phyloP scores from a whole-genome alignment of 2,888 invertebrate species.

The Phlogophora meticulosa region DNA sequence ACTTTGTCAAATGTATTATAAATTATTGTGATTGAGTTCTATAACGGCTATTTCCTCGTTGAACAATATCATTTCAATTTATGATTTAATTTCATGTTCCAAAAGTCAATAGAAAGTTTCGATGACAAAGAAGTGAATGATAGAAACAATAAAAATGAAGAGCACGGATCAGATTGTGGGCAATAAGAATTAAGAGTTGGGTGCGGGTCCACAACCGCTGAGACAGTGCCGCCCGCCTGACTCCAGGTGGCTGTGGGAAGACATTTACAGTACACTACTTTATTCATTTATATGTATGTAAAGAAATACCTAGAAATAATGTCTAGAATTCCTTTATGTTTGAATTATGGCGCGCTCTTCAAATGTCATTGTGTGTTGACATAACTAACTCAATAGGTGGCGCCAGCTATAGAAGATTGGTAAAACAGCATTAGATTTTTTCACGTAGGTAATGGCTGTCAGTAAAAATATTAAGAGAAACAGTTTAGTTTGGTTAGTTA shows the following conservation, averaged over 20 bases:
- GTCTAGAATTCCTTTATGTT: no score
- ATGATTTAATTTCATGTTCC: conserved; percentile 20
- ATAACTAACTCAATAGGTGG: no score
- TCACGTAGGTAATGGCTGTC: no score
- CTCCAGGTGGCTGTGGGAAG: conserved; percentile 67
- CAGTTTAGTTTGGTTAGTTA: no score
- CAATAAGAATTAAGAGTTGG: conserved; percentile 66
- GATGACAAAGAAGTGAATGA: conserved; percentile 49
- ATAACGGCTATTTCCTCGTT: conserved; percentile 5
- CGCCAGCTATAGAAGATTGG: no score
- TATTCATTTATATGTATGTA: background rate
- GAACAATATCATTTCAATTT: conserved; percentile 4
- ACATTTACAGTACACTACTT: conserved; percentile 63
- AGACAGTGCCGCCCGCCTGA: conserved; percentile 63
- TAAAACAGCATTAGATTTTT: no score
- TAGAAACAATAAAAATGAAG: conserved; percentile 52
- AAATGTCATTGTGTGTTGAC: no score
- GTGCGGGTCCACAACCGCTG: conserved; percentile 66
- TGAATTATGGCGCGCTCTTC: no score
- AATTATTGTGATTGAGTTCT: background rate
- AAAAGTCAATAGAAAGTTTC: conserved; percentile 35
- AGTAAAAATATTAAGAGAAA: no score
- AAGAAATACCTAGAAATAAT: no score
- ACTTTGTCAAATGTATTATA: background rate
- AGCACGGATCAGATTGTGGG: conserved; percentile 49